Evolutionary conservation across 1,140 invertebrate genomes (phyloP).

Genomic region (Caenorhabditis inopinata): DNA sequence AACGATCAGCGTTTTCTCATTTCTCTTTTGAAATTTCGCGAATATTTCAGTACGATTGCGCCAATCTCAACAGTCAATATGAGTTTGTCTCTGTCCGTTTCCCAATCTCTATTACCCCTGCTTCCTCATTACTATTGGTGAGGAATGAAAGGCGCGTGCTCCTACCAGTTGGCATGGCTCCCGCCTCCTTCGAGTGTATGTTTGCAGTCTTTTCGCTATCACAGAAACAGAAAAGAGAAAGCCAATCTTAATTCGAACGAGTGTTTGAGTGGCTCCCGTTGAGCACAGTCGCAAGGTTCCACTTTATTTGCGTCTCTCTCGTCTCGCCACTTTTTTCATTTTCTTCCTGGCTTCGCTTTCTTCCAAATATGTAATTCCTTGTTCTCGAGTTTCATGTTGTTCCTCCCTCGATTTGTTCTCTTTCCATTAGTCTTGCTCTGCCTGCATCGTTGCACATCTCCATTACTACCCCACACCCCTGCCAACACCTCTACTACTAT

Average conservation of each 20-base stretch:
- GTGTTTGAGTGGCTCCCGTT: conserved; percentile 19
- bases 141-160: neutral
- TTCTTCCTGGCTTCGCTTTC: neutral
- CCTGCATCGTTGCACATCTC: conserved; percentile 1
- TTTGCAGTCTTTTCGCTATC: conserved; percentile 22
- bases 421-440: neutral
- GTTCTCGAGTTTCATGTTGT: conserved; percentile 32
- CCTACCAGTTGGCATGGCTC: conserved; percentile 31
- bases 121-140: neutral
- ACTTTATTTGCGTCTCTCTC: neutral
- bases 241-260: conserved; percentile 31
- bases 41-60: conserved; percentile 13
- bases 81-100: neutral
- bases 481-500: no score
- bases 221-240: neutral
- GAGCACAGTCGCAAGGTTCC: conserved; percentile 19
- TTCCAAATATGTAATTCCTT: conserved; percentile 30
- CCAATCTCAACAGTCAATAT: conserved; percentile 23
- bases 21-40: neutral
- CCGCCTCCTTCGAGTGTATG: conserved; percentile 20
- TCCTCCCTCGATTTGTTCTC: no score
- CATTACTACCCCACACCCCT: no score
- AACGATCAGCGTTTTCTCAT: conserved; percentile 3
- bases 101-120: neutral
- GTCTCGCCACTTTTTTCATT: neutral